phyloP scores from a whole-genome alignment of 2,888 invertebrate species.

The Drosophila atripex region DNA sequence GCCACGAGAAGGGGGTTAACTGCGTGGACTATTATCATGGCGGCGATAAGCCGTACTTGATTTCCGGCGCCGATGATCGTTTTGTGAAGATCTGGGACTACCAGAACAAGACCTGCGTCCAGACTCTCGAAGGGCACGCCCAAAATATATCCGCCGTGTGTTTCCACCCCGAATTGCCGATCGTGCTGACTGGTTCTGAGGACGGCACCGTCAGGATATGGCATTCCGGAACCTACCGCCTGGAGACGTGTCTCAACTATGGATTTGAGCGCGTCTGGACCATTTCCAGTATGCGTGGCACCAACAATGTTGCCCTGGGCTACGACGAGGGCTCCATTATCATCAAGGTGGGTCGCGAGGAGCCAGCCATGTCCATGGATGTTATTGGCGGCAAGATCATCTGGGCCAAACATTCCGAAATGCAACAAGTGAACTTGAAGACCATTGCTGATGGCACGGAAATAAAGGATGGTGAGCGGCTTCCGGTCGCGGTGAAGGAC shows the following conservation, averaged over 20 bases:
- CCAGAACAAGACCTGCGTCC: slow-evolving; percentile 99
- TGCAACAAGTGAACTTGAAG: slow-evolving; percentile 90
- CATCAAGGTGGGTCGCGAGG: slow-evolving; percentile 92
- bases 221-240: slow-evolving; percentile 99
- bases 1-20: slow-evolving; percentile 99
- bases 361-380: slow-evolving; percentile 99
- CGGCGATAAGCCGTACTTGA: slow-evolving; percentile 99
- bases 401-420: slow-evolving; percentile 99
- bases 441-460: slow-evolving; percentile 85
- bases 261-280: slow-evolving; percentile 99
- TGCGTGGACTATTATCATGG: slow-evolving; percentile 99
- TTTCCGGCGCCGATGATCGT: slow-evolving; percentile 99
- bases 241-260: slow-evolving; percentile 98
- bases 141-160: slow-evolving; percentile 98
- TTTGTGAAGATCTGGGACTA: slow-evolving; percentile 99
- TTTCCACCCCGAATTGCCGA: slow-evolving; percentile 99
- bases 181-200: slow-evolving; percentile 98
- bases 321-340: slow-evolving; percentile 85
- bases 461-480: slow-evolving; percentile 95
- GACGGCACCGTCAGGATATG: slow-evolving; percentile 98
- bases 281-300: slow-evolving; percentile 95
- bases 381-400: slow-evolving; percentile 99
- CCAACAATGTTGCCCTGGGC: slow-evolving; percentile 98
- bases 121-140: slow-evolving; percentile 98
- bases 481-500: slow-evolving; percentile 97